Conservation (phyloP, 2,797 vertebrate genomes). For the Periophthalmus magnuspinnatus region DNA sequence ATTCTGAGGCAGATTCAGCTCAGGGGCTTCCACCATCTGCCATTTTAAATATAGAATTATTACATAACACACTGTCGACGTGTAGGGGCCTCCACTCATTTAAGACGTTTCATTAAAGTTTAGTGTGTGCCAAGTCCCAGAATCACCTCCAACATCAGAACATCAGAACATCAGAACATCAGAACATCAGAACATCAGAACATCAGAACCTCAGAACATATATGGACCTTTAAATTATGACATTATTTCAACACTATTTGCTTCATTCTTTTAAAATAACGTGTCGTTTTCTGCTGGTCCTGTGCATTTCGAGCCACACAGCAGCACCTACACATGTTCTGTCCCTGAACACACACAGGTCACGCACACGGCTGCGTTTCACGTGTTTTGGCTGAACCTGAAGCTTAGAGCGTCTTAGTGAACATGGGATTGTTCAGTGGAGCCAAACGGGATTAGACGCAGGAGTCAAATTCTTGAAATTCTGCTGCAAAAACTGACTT, state of each 20-base stretch:
- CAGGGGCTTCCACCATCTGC: slow-evolving; percentile 11
- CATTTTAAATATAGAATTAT: slow-evolving; percentile 11
- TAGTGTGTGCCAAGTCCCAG: too few relatives aligned
- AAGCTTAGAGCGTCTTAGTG: background rate
- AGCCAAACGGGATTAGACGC: background rate
- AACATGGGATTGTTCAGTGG: background rate
- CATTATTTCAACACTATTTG: too few relatives aligned
- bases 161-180: too few relatives aligned
- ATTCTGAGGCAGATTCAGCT: slow-evolving; percentile 2
- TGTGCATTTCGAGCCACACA: too few relatives aligned
- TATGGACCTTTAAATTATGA: too few relatives aligned
- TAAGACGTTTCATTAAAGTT: background rate
- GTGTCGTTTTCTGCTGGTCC: too few relatives aligned
- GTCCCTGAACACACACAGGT: too few relatives aligned
- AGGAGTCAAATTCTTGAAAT: background rate
- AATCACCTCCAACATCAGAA: too few relatives aligned
- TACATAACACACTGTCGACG: slow-evolving; percentile 6
- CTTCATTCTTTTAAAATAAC: too few relatives aligned
- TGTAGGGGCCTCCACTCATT: background rate
- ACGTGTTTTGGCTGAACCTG: background rate
- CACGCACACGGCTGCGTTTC: background rate
- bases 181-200: too few relatives aligned
- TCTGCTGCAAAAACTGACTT: background rate
- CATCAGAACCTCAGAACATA: too few relatives aligned
- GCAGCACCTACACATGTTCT: too few relatives aligned